A percentile compares a stretch with the other conserved stretches of the same genome.
Evolutionary conservation across 2,797 vertebrate species (phyloP).

Genomic region (Coilia nasus): DNA sequence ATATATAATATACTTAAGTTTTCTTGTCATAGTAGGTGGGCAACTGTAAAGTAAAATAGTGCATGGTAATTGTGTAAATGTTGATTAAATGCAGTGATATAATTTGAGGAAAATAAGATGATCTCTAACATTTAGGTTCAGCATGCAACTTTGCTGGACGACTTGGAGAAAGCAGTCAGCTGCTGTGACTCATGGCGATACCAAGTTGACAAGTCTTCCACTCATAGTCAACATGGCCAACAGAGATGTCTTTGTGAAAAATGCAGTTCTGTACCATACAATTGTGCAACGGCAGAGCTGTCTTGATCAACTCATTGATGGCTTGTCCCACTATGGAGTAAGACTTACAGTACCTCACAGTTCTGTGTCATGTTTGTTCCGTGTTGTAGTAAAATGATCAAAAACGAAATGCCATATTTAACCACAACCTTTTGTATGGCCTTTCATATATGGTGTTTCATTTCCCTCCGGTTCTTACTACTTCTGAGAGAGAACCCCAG

Average conservation of each 20-base stretch:
- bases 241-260: neutral
- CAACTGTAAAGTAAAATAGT: too few relatives aligned
- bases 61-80: too few relatives aligned
- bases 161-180: slow-evolving; percentile 27
- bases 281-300: slow-evolving; percentile 34
- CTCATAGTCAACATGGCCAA: slow-evolving; percentile 16
- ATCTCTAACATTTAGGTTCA: slow-evolving; percentile 37
- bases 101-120: neutral
- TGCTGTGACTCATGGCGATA: slow-evolving; percentile 35
- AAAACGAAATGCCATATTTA: neutral
- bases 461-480: slow-evolving; percentile 25
- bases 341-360: slow-evolving; percentile 22
- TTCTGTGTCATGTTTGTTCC: slow-evolving; percentile 4
- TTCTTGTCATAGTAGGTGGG: too few relatives aligned
- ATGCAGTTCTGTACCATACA: slow-evolving; percentile 13
- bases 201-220: slow-evolving; percentile 25
- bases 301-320: slow-evolving; percentile 37
- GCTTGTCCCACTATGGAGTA: slow-evolving; percentile 41
- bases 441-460: neutral
- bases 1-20: too few relatives aligned
- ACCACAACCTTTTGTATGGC: neutral
- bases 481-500: slow-evolving; percentile 37
- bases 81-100: too few relatives aligned
- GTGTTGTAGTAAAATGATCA: neutral
- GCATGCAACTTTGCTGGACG: slow-evolving; percentile 24